Base-by-base conservation (phyloP, 2,113 vertebrate species). In the Myanophis thanlyinensis region DNA sequence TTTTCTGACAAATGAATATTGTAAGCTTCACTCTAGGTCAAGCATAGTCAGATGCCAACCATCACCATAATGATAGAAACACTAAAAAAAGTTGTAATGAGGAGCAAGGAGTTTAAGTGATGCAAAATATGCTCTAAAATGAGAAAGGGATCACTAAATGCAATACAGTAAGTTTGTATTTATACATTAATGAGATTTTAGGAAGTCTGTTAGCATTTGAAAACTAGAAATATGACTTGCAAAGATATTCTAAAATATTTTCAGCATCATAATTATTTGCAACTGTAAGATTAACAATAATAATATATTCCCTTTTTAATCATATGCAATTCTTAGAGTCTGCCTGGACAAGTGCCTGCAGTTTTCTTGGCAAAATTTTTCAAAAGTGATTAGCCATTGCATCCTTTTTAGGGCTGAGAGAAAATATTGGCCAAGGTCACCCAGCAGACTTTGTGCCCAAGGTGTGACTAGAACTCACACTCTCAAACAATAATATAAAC, bases 401-500 rank as follows among this genome's bases (percentile, higher is more conserved):
- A 67, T 67, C 1, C 30, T 35, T 67, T 35, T 67, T 67, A 67
- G 62, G 30, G 62, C 62, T 67, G 62, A 67, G 62, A 35, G 5
- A n/a, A 35, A 67, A 67, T 67, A 67, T n/a, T n/a, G 30, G 4
- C 12, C 30, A 67, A 67, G 11, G 4, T n/a, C 62, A 67, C 12
- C 30, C 30, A 67, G 30, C 13, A 35, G 62, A 2, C 59, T 67
- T 67, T 67, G 62, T 35, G 62, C 12, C 62, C 62, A 67, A n/a
- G 2, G 13, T 3, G 5, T 5, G 12, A 67, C 62, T 15, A 67
- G 62, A 67, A 67, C 5, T 18, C 12, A 67, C 12, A 35, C n/a
- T 67, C 13, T 15, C 30, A 22, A 80, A 80, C 20, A 44, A 80
- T 80, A 40, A 80, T 40, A 80, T 80, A 80, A 95, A 92, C 96